Evolutionary conservation across 2,113 vertebrate species (phyloP), one percentile per base, ranked within the genome.

Genomic region (Actenoides lindsayi): DNA sequence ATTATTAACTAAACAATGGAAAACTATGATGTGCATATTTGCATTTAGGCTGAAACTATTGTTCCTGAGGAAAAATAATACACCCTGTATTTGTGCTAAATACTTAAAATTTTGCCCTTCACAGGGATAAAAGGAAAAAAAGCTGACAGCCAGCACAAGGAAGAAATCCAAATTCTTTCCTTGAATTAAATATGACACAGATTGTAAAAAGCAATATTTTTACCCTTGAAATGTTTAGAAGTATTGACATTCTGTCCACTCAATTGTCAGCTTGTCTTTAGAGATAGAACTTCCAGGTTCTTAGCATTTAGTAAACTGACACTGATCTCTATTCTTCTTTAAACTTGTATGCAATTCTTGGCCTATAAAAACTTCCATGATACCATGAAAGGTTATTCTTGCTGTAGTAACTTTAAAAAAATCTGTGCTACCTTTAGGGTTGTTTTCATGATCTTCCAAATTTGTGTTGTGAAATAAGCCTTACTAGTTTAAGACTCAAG

Each of bases 101-200:
- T 79, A 70, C 64, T 94, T 91, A 25, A 95, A 92, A 96, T 97
- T 98, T 91, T 95, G 83, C 69, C 79, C 83, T 94, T 96, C 83
- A 41, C 39, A 93, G 71, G 83, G 71, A 96, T 95, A 96, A 97
- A 95, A 97, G 90, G 93, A 53, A 96, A 98, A 99, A 99, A 98
- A 97, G 98, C 98, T 99, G 98, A 98, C 98, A 98, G 98, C 97
- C 98, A 98, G 97, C 97, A 99, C 98, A 96, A 98, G 98, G 98
- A 99, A 98, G 99, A 87, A 98, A 98, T 98, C 97, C 97, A 98
- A 98, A 98, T 98, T 98, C 97, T 98, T 98, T 97, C 96, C 93
- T 98, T 98, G 98, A 98, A 98, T 98, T 99, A 99, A 99, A 99
- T 99, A 98, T 99, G 98, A 98, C 98, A 98, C 54, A 97, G 98